A percentile compares a stretch with the other conserved stretches of the same genome.
Evolutionary conservation across 2,113 vertebrate genomes (phyloP).

Genomic region (Sinocyclocheilus maitianheensis): DNA sequence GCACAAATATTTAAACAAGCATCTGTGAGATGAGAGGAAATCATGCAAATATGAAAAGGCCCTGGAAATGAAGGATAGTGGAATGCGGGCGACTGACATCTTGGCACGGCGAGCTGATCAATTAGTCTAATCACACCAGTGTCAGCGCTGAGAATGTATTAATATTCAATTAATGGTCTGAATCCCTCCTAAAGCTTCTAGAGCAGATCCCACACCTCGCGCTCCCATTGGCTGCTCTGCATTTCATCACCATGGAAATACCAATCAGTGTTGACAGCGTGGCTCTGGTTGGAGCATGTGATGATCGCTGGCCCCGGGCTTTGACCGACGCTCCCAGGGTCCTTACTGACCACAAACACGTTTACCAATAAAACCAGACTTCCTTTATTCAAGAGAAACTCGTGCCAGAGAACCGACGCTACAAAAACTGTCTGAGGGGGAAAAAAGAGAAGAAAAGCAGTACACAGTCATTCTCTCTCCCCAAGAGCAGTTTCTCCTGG

Average conservation of each 20-base stretch:
- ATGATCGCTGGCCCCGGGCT: constrained; percentile 15
- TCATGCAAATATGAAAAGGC: constrained; percentile 51
- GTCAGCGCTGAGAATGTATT: constrained; percentile 49
- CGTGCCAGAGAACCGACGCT: not conserved
- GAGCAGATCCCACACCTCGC: not conserved
- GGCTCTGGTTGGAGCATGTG: constrained; percentile 15
- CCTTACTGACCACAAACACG: constrained; percentile 10
- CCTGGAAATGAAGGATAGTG: constrained; percentile 43
- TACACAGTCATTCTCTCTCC: constrained; percentile 10
- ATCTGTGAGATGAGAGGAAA: constrained; percentile 43
- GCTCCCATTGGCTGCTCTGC: constrained; percentile 34
- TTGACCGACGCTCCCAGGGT: not conserved
- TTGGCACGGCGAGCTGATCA: constrained; percentile 51
- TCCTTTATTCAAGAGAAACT: not conserved
- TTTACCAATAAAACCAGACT: not conserved
- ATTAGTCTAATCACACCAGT: constrained; percentile 56
- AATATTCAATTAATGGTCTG: constrained; percentile 58
- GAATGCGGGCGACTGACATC: constrained; percentile 42
- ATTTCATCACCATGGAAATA: constrained; percentile 50
- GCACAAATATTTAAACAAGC: constrained; percentile 55
- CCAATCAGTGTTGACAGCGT: constrained; percentile 32
- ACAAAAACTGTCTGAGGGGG: not conserved
- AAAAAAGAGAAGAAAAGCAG: too few species aligned
- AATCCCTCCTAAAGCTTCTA: constrained; percentile 55
- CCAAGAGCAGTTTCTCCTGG: constrained; percentile 32